Base-by-base conservation (phyloP, 2,113 vertebrate genomes). In the Sorex fumeus region DNA sequence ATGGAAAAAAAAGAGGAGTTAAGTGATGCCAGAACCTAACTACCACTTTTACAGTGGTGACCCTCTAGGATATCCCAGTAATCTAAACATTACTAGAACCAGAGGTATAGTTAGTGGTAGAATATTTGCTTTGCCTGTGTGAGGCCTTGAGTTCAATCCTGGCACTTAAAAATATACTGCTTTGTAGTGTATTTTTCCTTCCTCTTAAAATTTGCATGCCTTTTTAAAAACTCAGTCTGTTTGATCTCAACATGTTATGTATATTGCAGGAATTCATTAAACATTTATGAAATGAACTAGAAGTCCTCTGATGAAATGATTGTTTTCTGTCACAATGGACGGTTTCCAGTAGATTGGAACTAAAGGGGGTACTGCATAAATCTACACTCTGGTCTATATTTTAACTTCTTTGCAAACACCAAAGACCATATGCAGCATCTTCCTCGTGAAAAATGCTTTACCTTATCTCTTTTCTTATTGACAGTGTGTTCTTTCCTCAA, bases 401-500 rank as follows among this genome's bases (percentile, higher is more conserved):
- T 84, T 23, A 32, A 6, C 32, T 66, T 88, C 18, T 72, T 43
- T 50, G 12, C 34, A 70, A 64, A 75, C 34, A 71, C 6, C 45
- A 71, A 87, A 86, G 34, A 72, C 45, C 10, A 45, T 15, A 4
- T 34, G 34, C 5, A 77, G 40, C 62, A 81, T 50, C 30, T 69
- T 27, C 8, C 28, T 40, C 25, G 84, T 13, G 50, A 32, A 64
- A 23, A 53, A 76, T 47, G 11, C 0, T 75, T 85, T 45, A 71
- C 16, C 15, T 27, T 18, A 71, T 69, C 27, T 87, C 23, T 23
- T 69, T 92, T 71, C 34, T 12, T 88, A 3, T 75, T 82, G 11
- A 15, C 27, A 32, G 64, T 94, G 62, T 34, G 53, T 66, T 78
- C 40, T 79, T 82, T 28, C 83, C 76, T 16, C 62, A 91, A 76